phyloP scores from a whole-genome alignment of 2,797 vertebrate species.

The Gobionotothen gibberifrons region DNA sequence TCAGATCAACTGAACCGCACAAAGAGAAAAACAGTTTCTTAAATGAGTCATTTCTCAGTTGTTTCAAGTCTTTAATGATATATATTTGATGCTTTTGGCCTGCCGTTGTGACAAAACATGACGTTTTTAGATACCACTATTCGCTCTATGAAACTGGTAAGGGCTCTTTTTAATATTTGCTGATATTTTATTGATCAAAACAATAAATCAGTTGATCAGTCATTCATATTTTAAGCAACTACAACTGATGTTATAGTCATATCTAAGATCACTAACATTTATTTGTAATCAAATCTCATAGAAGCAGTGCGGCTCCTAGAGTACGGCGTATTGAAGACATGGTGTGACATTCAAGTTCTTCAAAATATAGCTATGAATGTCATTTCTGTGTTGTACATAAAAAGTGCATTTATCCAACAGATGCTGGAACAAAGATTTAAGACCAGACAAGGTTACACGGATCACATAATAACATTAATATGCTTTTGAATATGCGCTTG shows the following conservation, averaged over 20 bases:
- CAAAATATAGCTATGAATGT: not conserved
- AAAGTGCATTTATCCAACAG: not conserved
- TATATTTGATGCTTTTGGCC: not conserved
- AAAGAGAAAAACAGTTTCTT: not conserved
- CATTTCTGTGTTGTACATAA: not conserved
- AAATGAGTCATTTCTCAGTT: too few species aligned
- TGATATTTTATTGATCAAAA: conserved; percentile 2
- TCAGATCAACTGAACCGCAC: not conserved
- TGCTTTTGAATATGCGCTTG: not conserved
- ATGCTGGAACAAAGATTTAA: not conserved
- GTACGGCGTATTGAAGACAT: not conserved
- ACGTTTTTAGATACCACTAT: not conserved
- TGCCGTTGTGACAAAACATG: not conserved
- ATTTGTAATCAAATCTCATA: not conserved
- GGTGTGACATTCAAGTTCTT: not conserved
- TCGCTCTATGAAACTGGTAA: not conserved
- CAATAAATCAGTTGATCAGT: not conserved
- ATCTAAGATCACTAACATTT: not conserved
- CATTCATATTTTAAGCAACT: not conserved
- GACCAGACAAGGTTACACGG: not conserved
- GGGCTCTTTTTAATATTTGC: not conserved
- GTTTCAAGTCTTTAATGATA: not conserved
- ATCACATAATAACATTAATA: conserved; percentile 15
- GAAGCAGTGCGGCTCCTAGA: not conserved
- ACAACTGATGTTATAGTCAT: not conserved